Base-by-base conservation (phyloP, 2,113 vertebrate genomes). In the Plecotus auritus region DNA sequence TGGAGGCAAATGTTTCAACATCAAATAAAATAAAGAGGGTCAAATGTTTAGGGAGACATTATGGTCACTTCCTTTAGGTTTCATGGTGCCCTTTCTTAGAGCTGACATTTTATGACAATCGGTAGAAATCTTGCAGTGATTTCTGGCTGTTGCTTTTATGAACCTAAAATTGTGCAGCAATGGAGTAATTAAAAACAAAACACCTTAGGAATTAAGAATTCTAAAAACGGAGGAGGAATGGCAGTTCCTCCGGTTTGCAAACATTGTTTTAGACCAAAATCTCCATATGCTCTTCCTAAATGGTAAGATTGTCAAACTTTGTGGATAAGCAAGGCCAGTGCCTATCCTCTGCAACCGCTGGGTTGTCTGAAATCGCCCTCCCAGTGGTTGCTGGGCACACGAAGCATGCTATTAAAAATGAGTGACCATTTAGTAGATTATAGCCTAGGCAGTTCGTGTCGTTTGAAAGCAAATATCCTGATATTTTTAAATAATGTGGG, bases 401-500 rank as follows among this genome's bases (percentile, higher is more conserved):
- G 49, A 35, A 90, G 13, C 14, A 42, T 83, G 42, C 67, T 82
- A 17, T 85, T 59, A 91, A 88, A 92, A 89, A 70, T 69, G 37
- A 92, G 18, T 64, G 23, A 54, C 26, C 14, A 37, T 83, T 96
- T 73, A 28, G 20, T 83, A 88, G 40, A 49, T 88, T 22, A 59
- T 12, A 85, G 30, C 30, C n/a, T 72, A 1, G 2, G 45, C 30
- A n/a, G 16, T 92, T 64, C 26, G 16, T 88, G 61, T 76, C 47
- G 80, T 86, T 85, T 93, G 42, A 85, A 96, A 95, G 78, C 88
- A 90, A 80, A 82, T 69, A 82, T 70, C 45, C 51, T 85, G 51
- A 54, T 82, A 82, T 85, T 93, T 95, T 93, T 28, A 96, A 94
- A 69, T 96, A 83, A 97, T 40, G 66, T 92, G 49, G 56, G 59